Base-by-base conservation (phyloP, 2,797 vertebrate genomes). In the Amniataba percoides region DNA sequence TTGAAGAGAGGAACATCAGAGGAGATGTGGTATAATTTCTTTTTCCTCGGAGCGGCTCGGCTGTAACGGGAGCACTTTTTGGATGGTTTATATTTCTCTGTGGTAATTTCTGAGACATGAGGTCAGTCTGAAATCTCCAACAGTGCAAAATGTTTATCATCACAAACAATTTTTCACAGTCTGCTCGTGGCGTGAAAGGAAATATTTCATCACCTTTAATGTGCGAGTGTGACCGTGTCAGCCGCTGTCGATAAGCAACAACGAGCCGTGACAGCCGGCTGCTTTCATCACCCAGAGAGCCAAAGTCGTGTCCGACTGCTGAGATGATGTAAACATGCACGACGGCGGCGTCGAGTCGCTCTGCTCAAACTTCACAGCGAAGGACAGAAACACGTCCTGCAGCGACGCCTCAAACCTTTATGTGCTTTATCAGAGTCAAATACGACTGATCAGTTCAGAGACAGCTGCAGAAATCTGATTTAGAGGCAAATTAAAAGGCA, bases 171-270 rank as follows among this genome's bases (percentile, higher is more conserved):
- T 27, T 36, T 27, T 53, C 23, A 15, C 52, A 16, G 25, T 31
- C 15, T 9, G 25, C 23, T 23, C 4, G 10, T 23, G 49, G 10
- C n/a, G n/a, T 23, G 4, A 52, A 55, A 21, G 19, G 27, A 34
- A 45, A 21, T 5, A 11, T 68, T 68, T n/a, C 52, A 21, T 68
- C 65, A 68, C 56, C 25, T 45, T n/a, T 15, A 43, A 56, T n/a
- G 25, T 21, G 39, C 16, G 7, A 2, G 23, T 21, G 25, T 31
- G n/a, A 13, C 5, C 23, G 0, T 36, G 34, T 36, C 34, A 36
- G 34, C 34, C 34, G 34, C 34, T 36, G 34, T 13, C 45, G 11
- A 51, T 52, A 40, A 43, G 39, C 48, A 0, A 0, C 48, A 55
- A 0, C 10, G 23, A 55, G 39, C 69, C 9, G 16, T 60, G 56